Evolutionary conservation across 2,113 vertebrate genomes (phyloP).

Genomic region (Arenaria interpres): DNA sequence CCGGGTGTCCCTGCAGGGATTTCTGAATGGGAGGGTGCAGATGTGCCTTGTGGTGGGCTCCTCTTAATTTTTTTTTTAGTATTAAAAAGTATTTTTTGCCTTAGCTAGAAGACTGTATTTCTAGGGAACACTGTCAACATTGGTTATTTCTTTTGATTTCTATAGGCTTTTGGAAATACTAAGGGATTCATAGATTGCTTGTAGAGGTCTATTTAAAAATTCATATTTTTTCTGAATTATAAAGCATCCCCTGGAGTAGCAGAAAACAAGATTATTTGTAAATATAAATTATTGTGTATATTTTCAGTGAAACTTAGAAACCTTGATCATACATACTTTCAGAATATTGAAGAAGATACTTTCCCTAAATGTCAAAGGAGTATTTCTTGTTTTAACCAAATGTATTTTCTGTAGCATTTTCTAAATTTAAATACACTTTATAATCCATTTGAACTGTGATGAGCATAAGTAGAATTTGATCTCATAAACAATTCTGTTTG

Average conservation of each 20-base stretch:
- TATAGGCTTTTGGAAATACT: background rate
- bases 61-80: background rate
- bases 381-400: background rate
- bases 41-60: background rate
- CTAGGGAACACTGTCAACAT: background rate
- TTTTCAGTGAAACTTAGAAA: background rate
- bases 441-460: background rate
- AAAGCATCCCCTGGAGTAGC: background rate
- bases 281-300: background rate
- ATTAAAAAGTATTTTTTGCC: background rate
- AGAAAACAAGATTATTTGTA: background rate
- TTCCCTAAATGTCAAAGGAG: background rate
- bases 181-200: background rate
- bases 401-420: background rate
- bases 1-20: background rate
- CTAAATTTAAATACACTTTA: background rate
- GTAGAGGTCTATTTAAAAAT: background rate
- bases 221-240: background rate
- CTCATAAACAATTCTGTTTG: background rate
- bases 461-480: background rate
- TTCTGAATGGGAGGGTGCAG: background rate
- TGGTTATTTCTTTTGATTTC: conserved; percentile 24
- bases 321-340: background rate
- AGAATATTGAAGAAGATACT: background rate
- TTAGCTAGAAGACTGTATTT: background rate